phyloP scores from a whole-genome alignment of 1,140 invertebrate species.

The Berghia stephanieae region DNA sequence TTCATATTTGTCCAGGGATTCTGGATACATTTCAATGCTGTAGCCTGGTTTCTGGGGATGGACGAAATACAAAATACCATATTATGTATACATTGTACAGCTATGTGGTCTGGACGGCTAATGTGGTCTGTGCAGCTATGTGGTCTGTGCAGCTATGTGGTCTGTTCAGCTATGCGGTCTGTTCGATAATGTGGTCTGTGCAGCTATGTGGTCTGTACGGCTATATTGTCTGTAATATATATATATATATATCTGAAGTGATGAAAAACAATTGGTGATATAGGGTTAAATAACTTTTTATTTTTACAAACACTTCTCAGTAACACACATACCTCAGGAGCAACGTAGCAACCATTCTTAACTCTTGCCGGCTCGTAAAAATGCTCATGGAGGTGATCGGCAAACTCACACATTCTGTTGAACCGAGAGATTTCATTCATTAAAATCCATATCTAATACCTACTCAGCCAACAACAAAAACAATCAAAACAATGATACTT shows the following conservation, averaged over 20 bases:
- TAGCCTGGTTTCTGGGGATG: conserved; percentile 79
- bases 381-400: conserved; percentile 89
- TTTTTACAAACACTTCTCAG: not conserved
- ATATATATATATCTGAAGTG: not conserved
- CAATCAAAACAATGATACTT: no score
- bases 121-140: no score
- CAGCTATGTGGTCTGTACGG: no score
- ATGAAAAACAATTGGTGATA: not conserved
- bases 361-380: conserved; percentile 80
- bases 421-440: conserved; percentile 29
- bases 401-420: conserved; percentile 82
- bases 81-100: no score
- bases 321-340: conserved; percentile 73
- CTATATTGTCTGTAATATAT: no score
- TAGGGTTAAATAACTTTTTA: not conserved
- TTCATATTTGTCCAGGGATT: conserved; percentile 74
- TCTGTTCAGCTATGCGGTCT: no score
- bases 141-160: no score
- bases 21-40: conserved; percentile 79
- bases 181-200: no score
- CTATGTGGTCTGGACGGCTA: no score
- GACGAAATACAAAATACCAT: no score
- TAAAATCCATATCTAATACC: no score
- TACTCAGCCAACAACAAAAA: no score
- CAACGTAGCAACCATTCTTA: conserved; percentile 75